Base-by-base conservation (phyloP, 2,113 vertebrate genomes). In the Eleginops maclovinus region DNA sequence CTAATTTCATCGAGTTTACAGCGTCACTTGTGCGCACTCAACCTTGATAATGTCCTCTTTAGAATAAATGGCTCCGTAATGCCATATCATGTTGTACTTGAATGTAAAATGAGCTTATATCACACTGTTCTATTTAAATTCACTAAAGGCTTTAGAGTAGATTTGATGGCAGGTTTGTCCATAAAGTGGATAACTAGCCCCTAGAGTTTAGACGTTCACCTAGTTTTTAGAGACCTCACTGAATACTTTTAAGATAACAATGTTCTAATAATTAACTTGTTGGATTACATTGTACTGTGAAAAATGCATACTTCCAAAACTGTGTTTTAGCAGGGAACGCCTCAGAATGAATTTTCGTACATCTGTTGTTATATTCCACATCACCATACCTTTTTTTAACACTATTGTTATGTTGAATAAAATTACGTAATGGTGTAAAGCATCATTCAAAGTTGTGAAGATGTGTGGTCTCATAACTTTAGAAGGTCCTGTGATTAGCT, bases 51-150 rank as follows among this genome's bases (percentile, higher is more conserved):
- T 60, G 31, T 80, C 43, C 36, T 55, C 41, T 71, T 58, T 58
- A 54, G 72, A 71, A 62, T 24, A 21, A 66, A 17, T 67, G 64
- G 56, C 28, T 74, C 31, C 75, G 6, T 60, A 79, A 68, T 60
- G 72, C 73, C 73, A 83, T 74, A 53, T 28, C 6, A 68, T 70
- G 41, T 73, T 81, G 56, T 72, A 84, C 72, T 84, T 87, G 41
- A 87, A 86, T 70, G 22, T 36, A 67, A 54, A 22, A 67, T 54
- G 22, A 75, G 66, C 16, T 19, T 41, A 58, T 55, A 70, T 70
- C 4, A 49, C 61, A 19, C 54, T 78, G 78, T 53, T 66, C 16
- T 85, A 81, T 88, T 90, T 89, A 81, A 75, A 84, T 78, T 84
- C 31, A 24, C 31, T 40, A 16, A 51, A 64, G 36, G 2, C 16